Evolutionary conservation across 2,888 invertebrate species (phyloP), one percentile per base, ranked within the genome.

Genomic region (Cryptus armator): DNA sequence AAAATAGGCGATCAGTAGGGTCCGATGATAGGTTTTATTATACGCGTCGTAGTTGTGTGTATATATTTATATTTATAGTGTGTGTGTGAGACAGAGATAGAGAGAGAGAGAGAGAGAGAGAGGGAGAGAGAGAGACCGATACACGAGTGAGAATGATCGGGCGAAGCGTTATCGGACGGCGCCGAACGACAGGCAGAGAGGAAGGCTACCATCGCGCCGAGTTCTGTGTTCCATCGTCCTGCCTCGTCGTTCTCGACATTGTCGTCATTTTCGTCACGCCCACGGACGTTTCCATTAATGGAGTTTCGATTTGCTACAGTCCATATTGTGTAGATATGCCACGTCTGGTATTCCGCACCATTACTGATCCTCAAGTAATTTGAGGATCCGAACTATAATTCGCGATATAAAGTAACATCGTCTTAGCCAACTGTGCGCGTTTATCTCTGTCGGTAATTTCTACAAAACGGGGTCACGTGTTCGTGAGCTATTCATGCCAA

Each of bases 251-350:
- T 48, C 56, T 68, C 81, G 68, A 48, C 48, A 48, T 76, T 64
- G 66, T 81, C 64, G 64, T 76, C 81, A 70, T 70, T 81, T 77
- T 81, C 71, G 78, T 86, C 74, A 77, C 78, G 78, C 71, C 81
- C 70, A 81, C 81, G 78, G 75, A 59, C 37, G 67, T 81, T 86
- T 84, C 75, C 82, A 84, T 86, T 86, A 84, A 86, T 82, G 84
- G 84, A 84, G 84, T 84, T 86, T 84, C 81, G 64, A 84, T 84
- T 82, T 64, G 70, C 37, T 48, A 48, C 48, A 48, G n/a, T 48
- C 48, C 48, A 48, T n/a, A 48, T 48, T 12, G 48, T 64, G 19
- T 51, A 72, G 53, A 71, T 71, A 44, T 72, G 64, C 71, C 72
- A 48, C 37, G 10, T 64, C 46, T 29, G 3, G 37, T 68, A 62